Conservation (phyloP, 2,113 vertebrate genomes). For the Amblyornis subalaris region DNA sequence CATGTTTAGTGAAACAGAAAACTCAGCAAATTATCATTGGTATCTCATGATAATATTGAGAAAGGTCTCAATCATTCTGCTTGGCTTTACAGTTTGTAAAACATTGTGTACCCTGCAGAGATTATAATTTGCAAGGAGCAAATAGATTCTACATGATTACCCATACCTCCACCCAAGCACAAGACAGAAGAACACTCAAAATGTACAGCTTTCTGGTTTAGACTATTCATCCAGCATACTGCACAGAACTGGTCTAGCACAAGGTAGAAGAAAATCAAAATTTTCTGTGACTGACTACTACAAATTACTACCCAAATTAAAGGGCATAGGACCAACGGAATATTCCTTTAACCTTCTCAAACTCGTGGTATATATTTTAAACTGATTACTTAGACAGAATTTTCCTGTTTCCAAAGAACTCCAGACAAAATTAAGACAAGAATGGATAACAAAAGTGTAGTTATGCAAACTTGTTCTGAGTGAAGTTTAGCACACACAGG, state of each 20-base stretch:
- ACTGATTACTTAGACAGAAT: neutral
- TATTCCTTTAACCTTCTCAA: neutral
- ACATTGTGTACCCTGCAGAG: neutral
- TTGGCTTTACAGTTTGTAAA: neutral
- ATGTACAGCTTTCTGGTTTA: neutral
- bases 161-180: neutral
- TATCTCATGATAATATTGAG: neutral
- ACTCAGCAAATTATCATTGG: neutral
- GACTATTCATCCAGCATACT: neutral
- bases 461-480: neutral
- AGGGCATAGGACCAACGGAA: neutral
- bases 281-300: neutral
- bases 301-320: neutral
- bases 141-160: neutral
- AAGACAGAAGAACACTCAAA: neutral
- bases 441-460: neutral
- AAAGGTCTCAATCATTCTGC: neutral
- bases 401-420: neutral
- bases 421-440: neutral
- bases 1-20: neutral
- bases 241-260: neutral
- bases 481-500: neutral
- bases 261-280: neutral
- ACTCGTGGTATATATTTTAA: accelerated
- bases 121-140: neutral